phyloP scores from a whole-genome alignment of 1,140 invertebrate genomes.

The Zaprionus inermis region DNA sequence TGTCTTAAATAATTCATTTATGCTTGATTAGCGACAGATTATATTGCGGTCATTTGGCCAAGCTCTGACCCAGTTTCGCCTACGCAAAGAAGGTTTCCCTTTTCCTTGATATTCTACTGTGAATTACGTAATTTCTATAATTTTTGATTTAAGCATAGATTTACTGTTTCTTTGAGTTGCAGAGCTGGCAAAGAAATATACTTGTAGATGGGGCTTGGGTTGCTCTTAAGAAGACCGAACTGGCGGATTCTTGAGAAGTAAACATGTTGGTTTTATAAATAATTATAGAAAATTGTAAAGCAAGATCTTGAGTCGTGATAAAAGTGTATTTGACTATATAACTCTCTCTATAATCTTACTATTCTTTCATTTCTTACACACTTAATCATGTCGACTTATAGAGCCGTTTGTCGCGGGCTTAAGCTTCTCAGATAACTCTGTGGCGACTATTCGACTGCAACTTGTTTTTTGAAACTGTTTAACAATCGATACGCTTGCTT shows the following conservation, averaged over 20 bases:
- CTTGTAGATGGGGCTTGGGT: no score
- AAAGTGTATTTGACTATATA: no score
- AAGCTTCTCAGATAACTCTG: constrained; percentile 21
- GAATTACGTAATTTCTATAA: constrained; percentile 4
- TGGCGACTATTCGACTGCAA: constrained; percentile 21
- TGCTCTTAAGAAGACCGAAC: no score
- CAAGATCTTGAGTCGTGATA: no score
- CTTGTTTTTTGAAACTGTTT: constrained; percentile 17
- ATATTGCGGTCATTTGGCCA: constrained; percentile 9
- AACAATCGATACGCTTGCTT: constrained; percentile 24
- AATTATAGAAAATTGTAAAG: no score
- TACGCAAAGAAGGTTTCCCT: background rate
- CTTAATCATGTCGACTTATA: background rate
- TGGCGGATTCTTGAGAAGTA: background rate
- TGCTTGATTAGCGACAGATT: constrained; percentile 44
- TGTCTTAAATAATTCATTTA: constrained; percentile 46
- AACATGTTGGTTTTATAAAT: background rate
- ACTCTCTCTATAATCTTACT: background rate
- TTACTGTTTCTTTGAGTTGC: no score
- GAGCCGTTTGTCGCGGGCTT: background rate
- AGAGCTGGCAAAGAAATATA: no score
- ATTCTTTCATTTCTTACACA: background rate
- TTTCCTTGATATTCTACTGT: background rate
- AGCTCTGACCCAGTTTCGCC: background rate
- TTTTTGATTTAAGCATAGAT: constrained; percentile 10